A percentile compares a stretch with the other conserved stretches of the same genome.
Evolutionary conservation across 2,888 invertebrate genomes (phyloP).

Genomic region (Temnothorax unifasciatus): DNA sequence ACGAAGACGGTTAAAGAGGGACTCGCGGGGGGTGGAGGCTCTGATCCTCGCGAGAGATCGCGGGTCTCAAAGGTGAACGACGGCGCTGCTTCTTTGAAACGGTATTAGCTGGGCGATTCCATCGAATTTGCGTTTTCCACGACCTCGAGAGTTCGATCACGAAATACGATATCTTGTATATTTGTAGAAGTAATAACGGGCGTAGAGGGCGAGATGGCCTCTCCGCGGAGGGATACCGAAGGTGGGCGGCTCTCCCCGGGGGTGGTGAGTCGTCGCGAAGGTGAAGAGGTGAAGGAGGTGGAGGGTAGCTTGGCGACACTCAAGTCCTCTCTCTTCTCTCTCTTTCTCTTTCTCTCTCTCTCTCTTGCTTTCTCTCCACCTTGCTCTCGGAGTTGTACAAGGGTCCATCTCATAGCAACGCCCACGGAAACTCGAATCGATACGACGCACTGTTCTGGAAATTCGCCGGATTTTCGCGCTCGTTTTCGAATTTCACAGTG

Average conservation of each 20-base stretch:
- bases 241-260: constrained; percentile 43
- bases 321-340: constrained; percentile 78
- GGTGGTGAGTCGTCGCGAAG: constrained; percentile 72
- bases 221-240: constrained; percentile 54
- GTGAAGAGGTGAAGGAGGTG: constrained; percentile 78
- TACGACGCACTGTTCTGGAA: constrained; percentile 85
- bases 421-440: constrained; percentile 86
- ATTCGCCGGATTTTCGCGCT: constrained; percentile 83
- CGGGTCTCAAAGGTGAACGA: constrained; percentile 64
- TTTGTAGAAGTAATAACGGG: constrained; percentile 84
- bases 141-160: constrained; percentile 75
- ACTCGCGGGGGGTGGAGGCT: not conserved
- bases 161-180: constrained; percentile 81
- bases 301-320: constrained; percentile 86
- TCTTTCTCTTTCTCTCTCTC: constrained; percentile 68
- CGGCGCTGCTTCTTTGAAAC: constrained; percentile 69
- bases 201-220: constrained; percentile 56
- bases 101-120: constrained; percentile 75
- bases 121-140: constrained; percentile 68
- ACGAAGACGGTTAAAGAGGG: not conserved
- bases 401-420: constrained; percentile 87
- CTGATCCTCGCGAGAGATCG: constrained; percentile 57
- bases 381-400: constrained; percentile 82
- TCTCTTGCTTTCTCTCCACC: constrained; percentile 66
- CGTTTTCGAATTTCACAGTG: constrained; percentile 79